A percentile compares a stretch with the other conserved stretches of the same genome.
phyloP scores from a whole-genome alignment of 2,888 invertebrate species.

The Thecophora atra region DNA sequence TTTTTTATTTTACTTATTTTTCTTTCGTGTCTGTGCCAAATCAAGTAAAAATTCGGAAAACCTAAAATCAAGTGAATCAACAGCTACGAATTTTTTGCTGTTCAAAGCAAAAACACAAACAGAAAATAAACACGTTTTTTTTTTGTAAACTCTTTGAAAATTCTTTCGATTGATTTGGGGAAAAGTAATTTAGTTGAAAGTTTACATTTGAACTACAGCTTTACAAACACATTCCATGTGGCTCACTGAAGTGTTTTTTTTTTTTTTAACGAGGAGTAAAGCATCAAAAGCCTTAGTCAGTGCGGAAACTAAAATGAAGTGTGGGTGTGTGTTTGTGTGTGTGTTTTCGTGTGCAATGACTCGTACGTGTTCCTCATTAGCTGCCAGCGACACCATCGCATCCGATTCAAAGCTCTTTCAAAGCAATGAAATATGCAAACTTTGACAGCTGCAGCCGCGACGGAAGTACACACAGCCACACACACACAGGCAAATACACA shows the following conservation, averaged over 20 bases:
- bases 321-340: not conserved
- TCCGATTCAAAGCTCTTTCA: not conserved
- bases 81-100: not conserved
- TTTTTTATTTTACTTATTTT: too few species aligned
- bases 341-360: constrained; percentile 1
- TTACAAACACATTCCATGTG: not conserved
- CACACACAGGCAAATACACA: constrained; percentile 16
- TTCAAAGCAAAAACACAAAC: not conserved
- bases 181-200: not conserved
- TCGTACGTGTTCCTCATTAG: constrained; percentile 22
- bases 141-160: not conserved
- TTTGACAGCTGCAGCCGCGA: constrained; percentile 29
- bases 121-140: not conserved
- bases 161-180: constrained; percentile 1
- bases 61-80: not conserved
- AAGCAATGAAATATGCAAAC: constrained; percentile 31
- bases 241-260: too few species aligned
- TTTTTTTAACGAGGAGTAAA: too few species aligned
- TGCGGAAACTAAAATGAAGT: too few species aligned
- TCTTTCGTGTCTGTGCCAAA: too few species aligned
- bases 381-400: constrained; percentile 10
- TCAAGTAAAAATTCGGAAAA: too few species aligned
- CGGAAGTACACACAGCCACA: constrained; percentile 28
- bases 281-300: too few species aligned
- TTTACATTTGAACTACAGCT: not conserved